phyloP scores from a whole-genome alignment of 2,888 invertebrate genomes.

The Oxyscelio sp. region DNA sequence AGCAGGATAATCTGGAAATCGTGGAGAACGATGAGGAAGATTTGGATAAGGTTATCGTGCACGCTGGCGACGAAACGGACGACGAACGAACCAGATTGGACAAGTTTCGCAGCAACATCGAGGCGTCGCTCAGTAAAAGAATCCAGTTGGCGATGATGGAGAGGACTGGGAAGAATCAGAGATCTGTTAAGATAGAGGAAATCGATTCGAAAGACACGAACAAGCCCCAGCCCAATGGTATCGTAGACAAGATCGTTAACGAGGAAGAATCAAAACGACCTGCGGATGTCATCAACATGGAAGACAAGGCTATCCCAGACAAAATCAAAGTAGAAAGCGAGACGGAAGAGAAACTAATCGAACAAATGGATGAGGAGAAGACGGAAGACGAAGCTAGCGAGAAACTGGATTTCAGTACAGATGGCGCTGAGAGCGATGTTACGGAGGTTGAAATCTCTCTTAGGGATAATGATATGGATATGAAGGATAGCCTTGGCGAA shows the following conservation, averaged over 20 bases:
- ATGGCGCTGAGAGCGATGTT: conserved; percentile 54
- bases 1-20: conserved; percentile 37
- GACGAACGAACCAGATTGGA: neutral
- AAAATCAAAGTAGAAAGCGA: no score
- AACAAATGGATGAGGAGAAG: conserved; percentile 23
- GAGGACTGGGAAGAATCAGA: neutral
- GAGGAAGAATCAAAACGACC: no score
- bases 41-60: neutral
- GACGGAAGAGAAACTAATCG: conserved; percentile 4
- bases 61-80: conserved; percentile 6
- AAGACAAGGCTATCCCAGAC: no score
- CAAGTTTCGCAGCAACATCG: conserved; percentile 24
- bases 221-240: no score
- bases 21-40: conserved; percentile 47
- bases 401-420: conserved; percentile 28
- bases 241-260: no score
- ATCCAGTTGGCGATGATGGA: neutral
- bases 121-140: conserved; percentile 1
- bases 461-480: neutral
- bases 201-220: neutral
- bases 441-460: conserved; percentile 44
- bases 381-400: conserved; percentile 28
- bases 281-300: no score
- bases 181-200: neutral
- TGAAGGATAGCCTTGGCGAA: no score